Evolutionary conservation across 1,140 invertebrate species (phyloP).

Genomic region (Bombus superbus): DNA sequence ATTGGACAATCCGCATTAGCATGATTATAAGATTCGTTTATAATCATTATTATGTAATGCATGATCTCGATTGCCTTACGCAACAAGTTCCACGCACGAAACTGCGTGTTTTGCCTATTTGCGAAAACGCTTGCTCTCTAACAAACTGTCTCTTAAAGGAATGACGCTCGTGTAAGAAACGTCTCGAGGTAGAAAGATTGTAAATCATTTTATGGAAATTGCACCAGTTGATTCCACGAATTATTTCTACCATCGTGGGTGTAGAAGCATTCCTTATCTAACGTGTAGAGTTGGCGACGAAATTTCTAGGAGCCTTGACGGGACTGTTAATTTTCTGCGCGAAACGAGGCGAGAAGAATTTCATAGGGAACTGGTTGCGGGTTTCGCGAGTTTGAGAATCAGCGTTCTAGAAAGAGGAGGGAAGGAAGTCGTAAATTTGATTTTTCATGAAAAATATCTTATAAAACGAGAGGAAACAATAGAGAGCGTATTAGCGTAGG

Average conservation of each 20-base stretch:
- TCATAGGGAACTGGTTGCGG: not conserved
- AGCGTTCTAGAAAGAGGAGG: not conserved
- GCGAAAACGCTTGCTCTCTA: too few species aligned
- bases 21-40: slow-evolving; percentile 51
- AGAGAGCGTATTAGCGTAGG: slow-evolving; percentile 9
- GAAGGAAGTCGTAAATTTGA: not conserved
- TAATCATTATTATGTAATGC: slow-evolving; percentile 59
- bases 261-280: slow-evolving; percentile 68
- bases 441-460: not conserved
- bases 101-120: not conserved
- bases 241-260: slow-evolving; percentile 48
- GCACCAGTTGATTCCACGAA: not conserved
- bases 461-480: slow-evolving; percentile 12
- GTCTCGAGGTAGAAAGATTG: not conserved
- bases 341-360: not conserved
- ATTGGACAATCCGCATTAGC: slow-evolving; percentile 49
- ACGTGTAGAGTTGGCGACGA: slow-evolving; percentile 43
- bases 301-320: not conserved
- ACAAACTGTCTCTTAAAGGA: too few species aligned
- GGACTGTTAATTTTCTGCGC: not conserved
- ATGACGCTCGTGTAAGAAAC: not conserved
- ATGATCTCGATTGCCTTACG: slow-evolving; percentile 32
- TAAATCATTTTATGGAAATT: slow-evolving; percentile 10
- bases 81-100: slow-evolving; percentile 36
- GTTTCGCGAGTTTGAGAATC: not conserved